Conservation (phyloP, 2,888 invertebrate genomes). For the Lasioglossum leucozonium region DNA sequence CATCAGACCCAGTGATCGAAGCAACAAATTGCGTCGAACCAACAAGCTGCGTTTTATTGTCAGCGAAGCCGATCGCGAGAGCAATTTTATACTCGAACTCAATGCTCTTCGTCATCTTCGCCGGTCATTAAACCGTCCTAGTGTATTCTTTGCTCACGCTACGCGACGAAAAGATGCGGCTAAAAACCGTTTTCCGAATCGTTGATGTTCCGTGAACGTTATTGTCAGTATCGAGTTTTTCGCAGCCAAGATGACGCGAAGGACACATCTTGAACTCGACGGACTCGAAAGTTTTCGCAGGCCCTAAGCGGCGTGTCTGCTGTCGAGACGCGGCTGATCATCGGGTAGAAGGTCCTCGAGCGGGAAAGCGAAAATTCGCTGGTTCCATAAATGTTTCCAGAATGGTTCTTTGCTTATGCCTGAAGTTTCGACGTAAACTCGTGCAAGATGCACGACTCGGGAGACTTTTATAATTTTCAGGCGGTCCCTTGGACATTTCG, state of each 20-base stretch:
- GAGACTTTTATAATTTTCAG: conserved; percentile 39
- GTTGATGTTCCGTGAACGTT: too few relatives aligned
- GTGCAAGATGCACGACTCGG: conserved; percentile 7
- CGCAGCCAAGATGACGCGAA: too few relatives aligned
- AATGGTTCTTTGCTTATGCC: conserved; percentile 13
- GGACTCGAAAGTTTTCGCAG: too few relatives aligned
- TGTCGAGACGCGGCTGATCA: background rate
- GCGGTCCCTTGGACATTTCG: background rate
- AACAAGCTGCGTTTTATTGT: background rate
- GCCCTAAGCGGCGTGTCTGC: background rate
- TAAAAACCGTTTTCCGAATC: too few relatives aligned
- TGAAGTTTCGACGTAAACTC: conserved; percentile 6
- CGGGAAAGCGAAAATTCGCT: background rate
- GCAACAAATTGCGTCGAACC: background rate
- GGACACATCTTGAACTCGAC: too few relatives aligned
- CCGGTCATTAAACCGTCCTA: background rate
- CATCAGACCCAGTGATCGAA: background rate
- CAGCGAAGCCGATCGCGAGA: background rate
- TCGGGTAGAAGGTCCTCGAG: background rate
- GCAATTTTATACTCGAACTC: background rate
- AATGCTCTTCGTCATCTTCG: background rate
- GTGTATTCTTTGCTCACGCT: background rate
- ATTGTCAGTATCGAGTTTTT: too few relatives aligned
- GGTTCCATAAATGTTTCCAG: conserved; percentile 6
- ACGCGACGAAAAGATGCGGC: background rate